Evolutionary conservation across 2,113 vertebrate genomes (phyloP), one percentile per base, ranked within the genome.

Genomic region (Accipiter virgatus): DNA sequence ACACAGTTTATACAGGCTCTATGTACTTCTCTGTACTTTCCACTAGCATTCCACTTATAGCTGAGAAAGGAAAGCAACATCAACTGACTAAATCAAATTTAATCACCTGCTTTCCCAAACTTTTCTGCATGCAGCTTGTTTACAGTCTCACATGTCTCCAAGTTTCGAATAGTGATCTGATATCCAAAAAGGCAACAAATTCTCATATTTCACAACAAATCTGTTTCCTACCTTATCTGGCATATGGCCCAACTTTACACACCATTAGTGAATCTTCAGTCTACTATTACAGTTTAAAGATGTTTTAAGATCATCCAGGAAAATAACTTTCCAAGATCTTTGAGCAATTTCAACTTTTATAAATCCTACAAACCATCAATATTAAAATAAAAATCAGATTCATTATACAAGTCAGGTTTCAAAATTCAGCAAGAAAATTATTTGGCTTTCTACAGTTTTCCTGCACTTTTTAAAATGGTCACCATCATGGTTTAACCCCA

Each of bases 1-100:
- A 48, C 0, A 0, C n/a, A 31, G 16, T 34, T 63, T 48, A 48
- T 32, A 34, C 9, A 55, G 19, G 47, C 21, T 65, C 7, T 32
- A 42, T 5, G 14, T 36, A 38, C 31, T 68, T 34, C 29, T 34
- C 29, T 34, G 34, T 22, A 22, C 10, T 55, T 89, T 29, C 25
- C 23, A 23, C 12, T 32, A 40, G 40, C 18, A 21, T 27, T 74
- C 63, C 18, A 77, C 13, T 42, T 42, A 42, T 42, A 42, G 40
- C 40, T 42, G 40, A 42, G 40, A 11, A 42, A 42, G 40, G 40
- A 42, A 42, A 42, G 40, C 40, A 42, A 42, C 40, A 42, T 42
- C 7, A 78, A 63, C 31, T 58, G 4, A 80, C 20, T 20, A 80
- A 61, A 66, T 3, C 16, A 45, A 36, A 55, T 45, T 10, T 34